phyloP scores from a whole-genome alignment of 2,888 invertebrate genomes.

The Hyposoter dolosus region DNA sequence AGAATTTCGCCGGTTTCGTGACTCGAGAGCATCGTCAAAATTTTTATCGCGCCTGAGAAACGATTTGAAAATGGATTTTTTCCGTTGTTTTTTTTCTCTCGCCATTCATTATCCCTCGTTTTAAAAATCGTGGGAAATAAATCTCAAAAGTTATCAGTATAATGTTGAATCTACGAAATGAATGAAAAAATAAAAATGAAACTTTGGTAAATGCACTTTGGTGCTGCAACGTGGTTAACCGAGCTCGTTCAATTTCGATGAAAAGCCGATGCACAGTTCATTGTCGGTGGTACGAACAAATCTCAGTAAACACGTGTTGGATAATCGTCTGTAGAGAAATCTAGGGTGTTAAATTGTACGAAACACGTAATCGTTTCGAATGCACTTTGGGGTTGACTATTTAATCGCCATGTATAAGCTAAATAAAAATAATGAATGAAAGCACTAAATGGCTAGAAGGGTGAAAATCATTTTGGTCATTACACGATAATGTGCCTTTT shows the following conservation, averaged over 20 bases:
- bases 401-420: conserved; percentile 4
- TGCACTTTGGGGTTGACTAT: conserved; percentile 36
- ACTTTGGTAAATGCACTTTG: conserved; percentile 5
- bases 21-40: conserved; percentile 29
- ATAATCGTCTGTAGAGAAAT: conserved; percentile 40
- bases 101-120: not conserved
- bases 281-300: conserved; percentile 29
- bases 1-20: conserved; percentile 43
- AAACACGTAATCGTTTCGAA: conserved; percentile 50
- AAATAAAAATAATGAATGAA: conserved; percentile 6
- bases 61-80: conserved; percentile 16
- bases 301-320: not conserved
- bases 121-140: not conserved
- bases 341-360: conserved; percentile 33
- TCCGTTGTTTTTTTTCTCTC: conserved; percentile 24
- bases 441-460: conserved; percentile 5
- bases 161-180: not conserved
- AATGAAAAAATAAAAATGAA: conserved; percentile 19
- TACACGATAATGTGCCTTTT: conserved; percentile 30
- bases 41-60: conserved; percentile 10
- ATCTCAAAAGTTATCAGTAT: not conserved
- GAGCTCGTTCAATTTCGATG: conserved; percentile 43
- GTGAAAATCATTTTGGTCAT: conserved; percentile 34
- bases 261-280: conserved; percentile 48
- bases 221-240: conserved; percentile 49